Conservation (phyloP, 2,113 vertebrate species). For the Xenus cinereus region DNA sequence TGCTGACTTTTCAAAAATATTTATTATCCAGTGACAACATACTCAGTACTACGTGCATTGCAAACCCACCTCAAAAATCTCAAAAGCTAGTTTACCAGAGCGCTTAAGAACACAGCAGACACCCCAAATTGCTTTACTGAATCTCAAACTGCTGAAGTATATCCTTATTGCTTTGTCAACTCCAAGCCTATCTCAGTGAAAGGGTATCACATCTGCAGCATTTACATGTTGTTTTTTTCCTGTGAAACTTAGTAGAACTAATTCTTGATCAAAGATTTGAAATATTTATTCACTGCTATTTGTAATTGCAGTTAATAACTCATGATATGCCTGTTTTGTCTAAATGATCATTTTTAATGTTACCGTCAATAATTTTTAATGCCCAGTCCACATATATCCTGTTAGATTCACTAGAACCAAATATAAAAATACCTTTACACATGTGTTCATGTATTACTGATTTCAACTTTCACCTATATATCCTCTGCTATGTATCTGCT, state of each 20-base stretch:
- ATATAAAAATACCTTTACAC: background rate
- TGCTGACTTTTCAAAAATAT: background rate
- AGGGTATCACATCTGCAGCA: background rate
- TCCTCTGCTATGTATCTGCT: background rate
- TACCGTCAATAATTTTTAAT: background rate
- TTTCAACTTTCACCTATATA: background rate
- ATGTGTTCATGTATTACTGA: background rate
- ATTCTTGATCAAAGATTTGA: background rate
- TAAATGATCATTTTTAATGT: background rate
- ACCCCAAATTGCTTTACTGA: background rate
- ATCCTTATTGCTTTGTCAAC: background rate
- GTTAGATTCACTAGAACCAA: background rate
- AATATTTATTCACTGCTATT: background rate
- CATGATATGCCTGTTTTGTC: background rate
- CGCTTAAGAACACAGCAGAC: background rate
- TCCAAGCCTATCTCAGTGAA: background rate
- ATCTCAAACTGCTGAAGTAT: background rate
- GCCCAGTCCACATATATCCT: background rate
- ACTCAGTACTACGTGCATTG: background rate
- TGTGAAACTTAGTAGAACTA: background rate
- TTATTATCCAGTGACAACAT: background rate
- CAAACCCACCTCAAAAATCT: background rate
- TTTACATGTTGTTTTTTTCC: background rate
- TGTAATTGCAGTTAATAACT: background rate
- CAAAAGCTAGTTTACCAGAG: background rate